Base-by-base conservation (phyloP, 2,113 vertebrate genomes). In the Dunckerocampus dactyliophorus region DNA sequence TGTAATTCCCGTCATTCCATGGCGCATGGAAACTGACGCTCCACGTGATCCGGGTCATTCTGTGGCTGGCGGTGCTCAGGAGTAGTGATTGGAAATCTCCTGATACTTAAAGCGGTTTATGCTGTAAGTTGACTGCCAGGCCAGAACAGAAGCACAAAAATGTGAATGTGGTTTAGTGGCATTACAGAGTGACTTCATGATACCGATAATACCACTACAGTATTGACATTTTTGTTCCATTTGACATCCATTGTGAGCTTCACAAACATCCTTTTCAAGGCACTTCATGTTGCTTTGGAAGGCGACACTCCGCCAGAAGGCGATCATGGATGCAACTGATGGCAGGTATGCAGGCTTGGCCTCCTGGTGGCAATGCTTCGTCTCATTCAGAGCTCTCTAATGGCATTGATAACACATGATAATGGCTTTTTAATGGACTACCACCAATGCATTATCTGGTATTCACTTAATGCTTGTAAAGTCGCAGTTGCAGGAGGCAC, bases 101-200 rank as follows among this genome's bases (percentile, higher is more conserved):
- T 71, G 72, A 82, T 77, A 75, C 65, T 53, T 72, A 69, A 74
- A 85, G 69, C 62, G 54, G 65, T 81, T 86, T 74, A 71, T 17
- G 64, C 47, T 47, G 19, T 54, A 71, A 55, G 67, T 75, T 66
- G 80, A 45, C 63, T 43, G 17, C 49, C 55, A 67, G 46, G 67
- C 70, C 75, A 75, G 71, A 67, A 55, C 59, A 64, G 72, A 56
- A 60, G 63, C 56, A 56, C 56, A 72, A 75, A 55, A 62, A 75
- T 74, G 71, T 78, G 47, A 37, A 63, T 67, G 56, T 61, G 63
- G 56, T 65, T 73, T 67, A 59, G 48, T 47, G 59, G 57, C 46
- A 75, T 60, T 71, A 62, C 53, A 54, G 60, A 51, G 21, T 31
- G 24, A 71, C 31, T 28, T 19, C 16, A 19, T 47, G 61, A 59